phyloP scores from a whole-genome alignment of 2,888 invertebrate genomes.

The Andrena camellia region DNA sequence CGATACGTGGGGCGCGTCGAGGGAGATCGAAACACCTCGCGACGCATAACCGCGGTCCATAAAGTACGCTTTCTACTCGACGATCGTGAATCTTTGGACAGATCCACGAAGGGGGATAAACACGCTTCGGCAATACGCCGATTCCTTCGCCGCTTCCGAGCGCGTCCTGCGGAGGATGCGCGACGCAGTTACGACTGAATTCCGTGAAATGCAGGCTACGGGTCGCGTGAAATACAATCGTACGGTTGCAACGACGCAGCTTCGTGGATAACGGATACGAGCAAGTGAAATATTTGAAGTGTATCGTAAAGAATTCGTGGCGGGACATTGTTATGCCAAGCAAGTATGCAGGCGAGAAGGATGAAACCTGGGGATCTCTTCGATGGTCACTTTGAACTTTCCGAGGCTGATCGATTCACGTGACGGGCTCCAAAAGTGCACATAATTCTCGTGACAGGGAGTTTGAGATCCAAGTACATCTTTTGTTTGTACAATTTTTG shows the following conservation, averaged over 20 bases:
- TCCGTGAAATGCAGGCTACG: background rate
- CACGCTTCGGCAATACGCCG: background rate
- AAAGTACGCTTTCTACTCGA: background rate
- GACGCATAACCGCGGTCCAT: background rate
- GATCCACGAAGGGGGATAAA: background rate
- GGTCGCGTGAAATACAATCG: background rate
- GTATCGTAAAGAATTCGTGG: background rate
- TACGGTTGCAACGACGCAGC: background rate
- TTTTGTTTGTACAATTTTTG: no score
- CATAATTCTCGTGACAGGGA: no score
- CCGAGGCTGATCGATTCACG: no score
- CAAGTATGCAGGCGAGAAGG: no score
- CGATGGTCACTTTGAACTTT: no score
- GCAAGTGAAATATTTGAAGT: background rate
- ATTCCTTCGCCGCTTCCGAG: background rate
- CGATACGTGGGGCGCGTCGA: background rate
- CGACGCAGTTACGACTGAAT: background rate
- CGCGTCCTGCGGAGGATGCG: background rate
- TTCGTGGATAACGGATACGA: background rate
- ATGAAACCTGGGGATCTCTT: no score
- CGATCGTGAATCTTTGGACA: slow-evolving; percentile 9
- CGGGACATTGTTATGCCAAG: background rate
- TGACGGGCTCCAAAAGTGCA: no score
- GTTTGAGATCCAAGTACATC: no score
- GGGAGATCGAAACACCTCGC: slow-evolving; percentile 1